phyloP scores from a whole-genome alignment of 2,113 vertebrate species.

The Polyodon spathula region DNA sequence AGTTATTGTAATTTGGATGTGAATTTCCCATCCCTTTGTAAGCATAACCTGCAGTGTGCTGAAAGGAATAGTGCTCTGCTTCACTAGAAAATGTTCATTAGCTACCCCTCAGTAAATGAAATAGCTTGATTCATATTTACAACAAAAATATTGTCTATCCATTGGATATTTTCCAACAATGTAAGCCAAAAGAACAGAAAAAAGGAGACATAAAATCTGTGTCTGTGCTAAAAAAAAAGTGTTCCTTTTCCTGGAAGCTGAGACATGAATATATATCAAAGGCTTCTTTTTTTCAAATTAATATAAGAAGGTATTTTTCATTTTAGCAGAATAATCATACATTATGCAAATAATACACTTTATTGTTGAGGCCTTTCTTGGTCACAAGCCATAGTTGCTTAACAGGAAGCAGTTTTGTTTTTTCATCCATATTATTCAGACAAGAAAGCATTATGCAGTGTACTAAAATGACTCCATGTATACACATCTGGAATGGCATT shows the following conservation, averaged over 20 bases:
- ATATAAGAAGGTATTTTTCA: too few species aligned
- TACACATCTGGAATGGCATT: conserved; percentile 62
- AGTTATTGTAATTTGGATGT: background rate
- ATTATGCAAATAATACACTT: conserved; percentile 69
- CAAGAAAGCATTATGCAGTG: conserved; percentile 61
- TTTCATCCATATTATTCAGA: conserved; percentile 52
- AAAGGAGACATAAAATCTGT: too few species aligned
- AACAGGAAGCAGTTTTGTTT: conserved; percentile 55
- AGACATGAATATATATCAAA: too few species aligned
- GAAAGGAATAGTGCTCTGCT: background rate
- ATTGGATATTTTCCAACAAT: too few species aligned
- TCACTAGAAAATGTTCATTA: background rate
- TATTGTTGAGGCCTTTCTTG: conserved; percentile 54
- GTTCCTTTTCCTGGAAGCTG: too few species aligned
- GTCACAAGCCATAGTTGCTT: conserved; percentile 34
- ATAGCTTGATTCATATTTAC: too few species aligned
- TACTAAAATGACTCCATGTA: conserved; percentile 58
- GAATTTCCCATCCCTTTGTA: background rate
- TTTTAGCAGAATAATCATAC: conserved; percentile 50
- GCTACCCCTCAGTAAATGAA: too few species aligned
- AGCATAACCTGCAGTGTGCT: background rate
- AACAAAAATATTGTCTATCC: too few species aligned
- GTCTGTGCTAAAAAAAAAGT: too few species aligned
- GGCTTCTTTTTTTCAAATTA: too few species aligned
- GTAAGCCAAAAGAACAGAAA: too few species aligned